Base-by-base conservation (phyloP, 2,113 vertebrate genomes). In the Psilopsiagon aymara region DNA sequence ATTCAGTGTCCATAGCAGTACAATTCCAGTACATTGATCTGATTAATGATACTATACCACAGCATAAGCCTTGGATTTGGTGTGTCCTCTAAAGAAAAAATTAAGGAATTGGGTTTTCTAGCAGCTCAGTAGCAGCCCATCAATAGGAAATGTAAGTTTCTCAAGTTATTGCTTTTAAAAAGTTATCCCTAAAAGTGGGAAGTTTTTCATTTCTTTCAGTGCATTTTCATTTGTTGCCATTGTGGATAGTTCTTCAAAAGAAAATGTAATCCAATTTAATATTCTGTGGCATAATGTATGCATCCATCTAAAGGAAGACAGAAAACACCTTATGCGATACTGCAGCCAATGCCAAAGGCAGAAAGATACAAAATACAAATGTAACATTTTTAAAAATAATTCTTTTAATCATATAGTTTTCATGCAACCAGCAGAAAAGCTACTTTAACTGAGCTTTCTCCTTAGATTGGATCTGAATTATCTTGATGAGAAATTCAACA, bases 241-340 rank as follows among this genome's bases (percentile, higher is more conserved):
- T 76, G 24, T 60, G 81, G 14, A 43, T 25, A 64, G 16, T 46
- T 95, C 64, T 87, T 81, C 35, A 96, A 89, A 70, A 84, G 49
- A 96, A 95, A 97, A 68, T 53, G 33, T 37, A 94, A 95, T 87
- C 77, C 66, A 77, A 39, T 95, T 92, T 75, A 94, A 86, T 39
- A 57, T 85, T 82, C 5, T 44, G 4, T 82, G 35, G 66, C 11
- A 68, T 49, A 92, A 97, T 91, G 43, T 64, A 28, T 81, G 11
- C 7, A 57, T 60, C 87, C 19, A 62, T 73, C 33, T 52, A 28
- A 88, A 77, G 64, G 25, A 93, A 86, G 33, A 71, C 43, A 86
- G 79, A 90, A 64, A 0, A 44, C 81, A 76, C 75, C 24, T 80
- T 33, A 55, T 41, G 17, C 25, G 95, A 86, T 62, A 95, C 43